These are phyloP conservation scores for Caenorhabditis uteleia DNA, from an alignment of 2,888 invertebrate species.

Conservation along the genomic window DNA sequence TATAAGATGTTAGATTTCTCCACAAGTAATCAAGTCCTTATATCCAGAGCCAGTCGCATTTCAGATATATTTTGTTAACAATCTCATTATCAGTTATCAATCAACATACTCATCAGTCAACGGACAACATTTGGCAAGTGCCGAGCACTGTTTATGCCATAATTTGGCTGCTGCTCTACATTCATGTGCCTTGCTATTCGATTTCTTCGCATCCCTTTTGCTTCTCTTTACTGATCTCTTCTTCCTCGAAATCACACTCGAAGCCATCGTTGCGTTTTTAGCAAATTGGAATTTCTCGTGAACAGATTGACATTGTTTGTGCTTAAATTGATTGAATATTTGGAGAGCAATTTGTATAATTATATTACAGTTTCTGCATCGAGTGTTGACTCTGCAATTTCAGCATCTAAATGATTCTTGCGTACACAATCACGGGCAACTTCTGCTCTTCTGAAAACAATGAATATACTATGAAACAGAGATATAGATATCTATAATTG, in stretches of 20 bases:
- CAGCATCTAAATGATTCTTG: slow-evolving; percentile 23
- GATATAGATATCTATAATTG: too few species aligned
- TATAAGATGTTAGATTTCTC: too few species aligned
- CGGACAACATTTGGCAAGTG: slow-evolving; percentile 49
- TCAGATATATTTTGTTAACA: too few species aligned
- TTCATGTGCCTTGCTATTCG: slow-evolving; percentile 25
- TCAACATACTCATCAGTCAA: slow-evolving; percentile 37
- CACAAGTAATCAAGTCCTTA: too few species aligned
- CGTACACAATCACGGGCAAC: slow-evolving; percentile 39
- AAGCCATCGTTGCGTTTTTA: slow-evolving; percentile 4
- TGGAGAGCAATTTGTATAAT: background rate
- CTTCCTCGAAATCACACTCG: background rate
- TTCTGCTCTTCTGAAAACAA: slow-evolving; percentile 27
- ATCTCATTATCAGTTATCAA: too few species aligned
- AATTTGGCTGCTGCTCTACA: slow-evolving; percentile 36
- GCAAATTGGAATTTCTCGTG: slow-evolving; percentile 36
- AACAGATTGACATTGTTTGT: slow-evolving; percentile 17
- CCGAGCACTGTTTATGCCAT: slow-evolving; percentile 51
- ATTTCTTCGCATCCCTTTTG: slow-evolving; percentile 11
- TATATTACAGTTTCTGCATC: slow-evolving; percentile 17
- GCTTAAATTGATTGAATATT: slow-evolving; percentile 4
- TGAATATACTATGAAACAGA: too few species aligned
- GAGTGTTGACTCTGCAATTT: slow-evolving; percentile 32
- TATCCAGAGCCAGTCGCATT: too few species aligned
- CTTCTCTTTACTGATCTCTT: slow-evolving; percentile 7